Percentiles rank a stretch among this genome's conserved stretches.
phyloP scores from a whole-genome alignment of 2,797 vertebrate species.

The Phylloscopus collybita region DNA sequence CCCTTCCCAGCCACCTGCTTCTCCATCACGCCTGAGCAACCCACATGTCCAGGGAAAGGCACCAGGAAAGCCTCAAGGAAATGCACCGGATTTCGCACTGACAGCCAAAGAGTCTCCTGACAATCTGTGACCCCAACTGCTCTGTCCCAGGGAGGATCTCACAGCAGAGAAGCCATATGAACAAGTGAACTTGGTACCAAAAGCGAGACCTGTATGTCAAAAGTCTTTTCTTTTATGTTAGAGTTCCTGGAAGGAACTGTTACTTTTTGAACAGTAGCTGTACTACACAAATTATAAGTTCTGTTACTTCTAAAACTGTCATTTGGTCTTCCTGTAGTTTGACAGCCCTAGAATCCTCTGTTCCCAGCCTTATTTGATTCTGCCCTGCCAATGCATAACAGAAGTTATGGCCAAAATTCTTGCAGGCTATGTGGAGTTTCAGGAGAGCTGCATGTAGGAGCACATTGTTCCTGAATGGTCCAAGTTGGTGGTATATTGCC shows the following conservation, averaged over 20 bases:
- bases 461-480: neutral
- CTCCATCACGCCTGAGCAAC: neutral
- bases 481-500: neutral
- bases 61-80: neutral
- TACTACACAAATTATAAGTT: neutral
- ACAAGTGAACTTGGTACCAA: slow-evolving; percentile 2
- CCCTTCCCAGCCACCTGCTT: neutral
- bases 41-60: neutral
- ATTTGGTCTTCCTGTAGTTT: neutral
- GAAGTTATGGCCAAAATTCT: slow-evolving; percentile 23
- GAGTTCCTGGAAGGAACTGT: neutral
- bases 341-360: neutral
- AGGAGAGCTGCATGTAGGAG: neutral
- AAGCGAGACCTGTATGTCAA: neutral
- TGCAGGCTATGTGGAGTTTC: neutral
- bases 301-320: neutral
- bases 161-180: slow-evolving; percentile 43
- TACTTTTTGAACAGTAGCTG: neutral
- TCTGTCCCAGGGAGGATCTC: neutral
- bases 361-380: neutral
- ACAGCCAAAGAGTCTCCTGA: slow-evolving; percentile 57
- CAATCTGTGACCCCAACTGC: slow-evolving; percentile 34
- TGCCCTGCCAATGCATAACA: slow-evolving; percentile 13
- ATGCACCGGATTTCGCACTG: rapidly evolving
- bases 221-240: rapidly evolving